These are phyloP conservation scores for Trachelus troglodyta DNA, from an alignment of 2,888 invertebrate genomes.

Conservation along the genomic window DNA sequence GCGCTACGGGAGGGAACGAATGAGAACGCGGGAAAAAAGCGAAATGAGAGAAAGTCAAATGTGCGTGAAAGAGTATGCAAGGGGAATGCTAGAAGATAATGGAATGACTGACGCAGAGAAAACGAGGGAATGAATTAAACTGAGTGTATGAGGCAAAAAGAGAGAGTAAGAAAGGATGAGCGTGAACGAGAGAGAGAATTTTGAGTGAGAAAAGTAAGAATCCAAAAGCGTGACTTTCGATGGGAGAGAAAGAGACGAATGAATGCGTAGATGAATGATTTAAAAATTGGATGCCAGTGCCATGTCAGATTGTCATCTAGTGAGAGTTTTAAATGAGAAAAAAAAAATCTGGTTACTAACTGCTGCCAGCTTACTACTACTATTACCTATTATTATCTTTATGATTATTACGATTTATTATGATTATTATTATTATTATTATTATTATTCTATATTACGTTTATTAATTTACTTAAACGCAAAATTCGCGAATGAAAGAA, in stretches of 20 bases:
- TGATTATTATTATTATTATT: constrained; percentile 43
- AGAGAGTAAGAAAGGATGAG: constrained; percentile 1
- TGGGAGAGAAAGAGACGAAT: background rate
- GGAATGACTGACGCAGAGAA: constrained; percentile 13
- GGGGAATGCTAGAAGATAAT: constrained; percentile 18
- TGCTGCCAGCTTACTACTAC: constrained; percentile 64
- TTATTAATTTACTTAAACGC: constrained; percentile 62
- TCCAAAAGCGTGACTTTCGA: background rate
- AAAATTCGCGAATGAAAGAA: constrained; percentile 30
- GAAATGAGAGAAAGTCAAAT: constrained; percentile 30
- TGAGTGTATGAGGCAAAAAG: constrained; percentile 28
- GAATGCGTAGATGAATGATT: constrained; percentile 4
- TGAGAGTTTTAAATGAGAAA: constrained; percentile 45
- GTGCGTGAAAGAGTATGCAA: constrained; percentile 22
- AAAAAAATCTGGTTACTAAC: constrained; percentile 58
- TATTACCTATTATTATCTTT: constrained; percentile 52
- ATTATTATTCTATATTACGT: constrained; percentile 57
- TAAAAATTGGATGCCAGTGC: constrained; percentile 57
- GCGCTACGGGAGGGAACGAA: background rate
- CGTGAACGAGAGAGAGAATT: background rate
- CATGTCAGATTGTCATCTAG: constrained; percentile 62
- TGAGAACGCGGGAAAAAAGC: constrained; percentile 25
- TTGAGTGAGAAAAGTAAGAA: background rate
- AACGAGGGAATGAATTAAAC: constrained; percentile 25
- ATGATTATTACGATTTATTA: constrained; percentile 60